Evolutionary conservation across 2,113 vertebrate genomes (phyloP).

Genomic region (Atractosteus spatula): DNA sequence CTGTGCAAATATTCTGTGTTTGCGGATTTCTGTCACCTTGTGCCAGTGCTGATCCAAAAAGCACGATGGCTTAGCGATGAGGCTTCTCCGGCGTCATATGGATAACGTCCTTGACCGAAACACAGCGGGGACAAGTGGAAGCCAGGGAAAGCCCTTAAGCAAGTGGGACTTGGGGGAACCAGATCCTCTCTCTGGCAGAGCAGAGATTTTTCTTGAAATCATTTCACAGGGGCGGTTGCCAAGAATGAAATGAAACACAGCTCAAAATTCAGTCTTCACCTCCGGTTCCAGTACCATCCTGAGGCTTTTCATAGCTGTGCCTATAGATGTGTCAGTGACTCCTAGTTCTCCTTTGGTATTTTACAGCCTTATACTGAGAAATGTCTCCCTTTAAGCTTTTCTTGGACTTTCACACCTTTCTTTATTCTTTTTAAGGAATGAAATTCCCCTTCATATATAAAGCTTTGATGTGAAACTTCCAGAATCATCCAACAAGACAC

Average conservation of each 20-base stretch:
- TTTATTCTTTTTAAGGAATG: neutral
- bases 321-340: neutral
- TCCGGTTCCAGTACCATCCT: neutral
- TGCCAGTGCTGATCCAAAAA: neutral
- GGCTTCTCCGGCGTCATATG: neutral
- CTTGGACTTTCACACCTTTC: neutral
- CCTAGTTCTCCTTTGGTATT: neutral
- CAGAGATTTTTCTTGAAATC: conserved; percentile 17
- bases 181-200: conserved; percentile 23
- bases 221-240: conserved; percentile 18
- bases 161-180: conserved; percentile 20
- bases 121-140: conserved; percentile 19
- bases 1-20: no score
- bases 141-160: conserved; percentile 16
- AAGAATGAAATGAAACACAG: conserved; percentile 28
- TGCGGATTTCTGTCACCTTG: conserved; percentile 32
- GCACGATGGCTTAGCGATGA: neutral
- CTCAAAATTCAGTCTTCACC: conserved; percentile 23
- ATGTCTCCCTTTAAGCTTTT: neutral
- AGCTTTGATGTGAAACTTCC: no score
- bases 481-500: no score
- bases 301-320: neutral
- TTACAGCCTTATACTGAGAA: neutral
- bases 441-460: no score
- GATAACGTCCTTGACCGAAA: neutral